Percentiles rank a stretch among this genome's conserved stretches.
Evolutionary conservation across 2,113 vertebrate genomes (phyloP).

Genomic region (Leucopternis melanops): DNA sequence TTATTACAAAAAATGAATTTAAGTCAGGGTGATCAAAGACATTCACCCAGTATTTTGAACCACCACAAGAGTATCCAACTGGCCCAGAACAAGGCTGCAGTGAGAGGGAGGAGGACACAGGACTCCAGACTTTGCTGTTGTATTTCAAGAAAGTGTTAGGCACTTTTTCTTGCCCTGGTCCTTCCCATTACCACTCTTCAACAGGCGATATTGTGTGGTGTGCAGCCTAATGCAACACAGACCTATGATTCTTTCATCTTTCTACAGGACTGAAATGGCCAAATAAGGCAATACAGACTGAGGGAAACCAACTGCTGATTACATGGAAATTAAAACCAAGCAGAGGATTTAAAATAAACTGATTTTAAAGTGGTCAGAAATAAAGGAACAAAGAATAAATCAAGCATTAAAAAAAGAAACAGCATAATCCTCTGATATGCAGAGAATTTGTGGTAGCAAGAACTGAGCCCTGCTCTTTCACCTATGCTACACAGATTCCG

Average conservation of each 20-base stretch:
- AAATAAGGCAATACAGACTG: slow-evolving; percentile 14
- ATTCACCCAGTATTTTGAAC: neutral
- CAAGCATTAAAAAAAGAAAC: neutral
- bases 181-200: neutral
- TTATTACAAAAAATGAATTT: neutral
- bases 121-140: neutral
- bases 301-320: slow-evolving; percentile 3
- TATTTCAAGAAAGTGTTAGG: neutral
- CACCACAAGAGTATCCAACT: neutral
- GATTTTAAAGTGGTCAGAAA: slow-evolving; percentile 7
- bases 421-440: neutral
- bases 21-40: neutral
- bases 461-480: neutral
- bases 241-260: neutral
- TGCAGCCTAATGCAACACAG: neutral
- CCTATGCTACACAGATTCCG: neutral
- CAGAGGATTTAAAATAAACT: neutral
- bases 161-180: neutral
- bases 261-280: neutral
- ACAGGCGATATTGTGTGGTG: neutral
- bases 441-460: neutral
- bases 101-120: neutral
- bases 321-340: neutral
- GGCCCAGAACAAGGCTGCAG: neutral
- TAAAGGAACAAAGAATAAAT: slow-evolving; percentile 36